These are phyloP conservation scores for Coccyzus lansbergi DNA, from an alignment of 2,797 vertebrate species.

Conservation along the genomic window DNA sequence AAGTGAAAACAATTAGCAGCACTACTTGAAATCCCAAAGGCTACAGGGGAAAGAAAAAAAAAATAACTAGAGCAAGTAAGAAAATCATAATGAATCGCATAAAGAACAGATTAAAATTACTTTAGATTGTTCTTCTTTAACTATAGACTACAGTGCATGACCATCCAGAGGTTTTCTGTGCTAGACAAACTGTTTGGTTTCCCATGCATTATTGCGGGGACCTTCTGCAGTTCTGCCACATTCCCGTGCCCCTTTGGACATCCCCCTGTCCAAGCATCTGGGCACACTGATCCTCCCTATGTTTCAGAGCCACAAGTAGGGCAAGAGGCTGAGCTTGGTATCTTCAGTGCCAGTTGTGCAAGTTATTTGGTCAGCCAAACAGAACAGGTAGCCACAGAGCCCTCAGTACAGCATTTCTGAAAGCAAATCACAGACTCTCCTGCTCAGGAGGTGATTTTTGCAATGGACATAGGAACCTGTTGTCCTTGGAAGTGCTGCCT, in stretches of 20 bases:
- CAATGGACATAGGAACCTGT: fast-evolving
- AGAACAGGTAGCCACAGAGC: neutral
- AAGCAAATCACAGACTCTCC: fast-evolving
- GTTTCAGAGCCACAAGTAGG: fast-evolving
- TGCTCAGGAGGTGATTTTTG: neutral
- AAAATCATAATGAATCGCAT: constrained; percentile 2
- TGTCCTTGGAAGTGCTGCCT: neutral
- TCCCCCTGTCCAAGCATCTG: fast-evolving
- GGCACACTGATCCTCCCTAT: fast-evolving
- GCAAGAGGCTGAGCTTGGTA: neutral
- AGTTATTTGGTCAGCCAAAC: neutral
- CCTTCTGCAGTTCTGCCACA: neutral
- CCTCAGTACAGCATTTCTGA: neutral
- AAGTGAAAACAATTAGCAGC: constrained; percentile 31
- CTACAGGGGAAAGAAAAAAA: neutral
- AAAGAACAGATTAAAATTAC: neutral
- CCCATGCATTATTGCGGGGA: neutral
- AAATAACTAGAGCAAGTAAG: constrained; percentile 30
- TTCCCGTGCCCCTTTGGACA: fast-evolving
- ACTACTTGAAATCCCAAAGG: neutral
- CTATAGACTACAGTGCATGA: neutral
- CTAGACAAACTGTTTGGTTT: neutral
- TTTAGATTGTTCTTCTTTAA: neutral
- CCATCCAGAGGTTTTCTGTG: neutral
- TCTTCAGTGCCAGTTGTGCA: fast-evolving